Evolutionary conservation across 2,113 vertebrate genomes (phyloP), one percentile per base, ranked within the genome.

Genomic region (Spea bombifrons): DNA sequence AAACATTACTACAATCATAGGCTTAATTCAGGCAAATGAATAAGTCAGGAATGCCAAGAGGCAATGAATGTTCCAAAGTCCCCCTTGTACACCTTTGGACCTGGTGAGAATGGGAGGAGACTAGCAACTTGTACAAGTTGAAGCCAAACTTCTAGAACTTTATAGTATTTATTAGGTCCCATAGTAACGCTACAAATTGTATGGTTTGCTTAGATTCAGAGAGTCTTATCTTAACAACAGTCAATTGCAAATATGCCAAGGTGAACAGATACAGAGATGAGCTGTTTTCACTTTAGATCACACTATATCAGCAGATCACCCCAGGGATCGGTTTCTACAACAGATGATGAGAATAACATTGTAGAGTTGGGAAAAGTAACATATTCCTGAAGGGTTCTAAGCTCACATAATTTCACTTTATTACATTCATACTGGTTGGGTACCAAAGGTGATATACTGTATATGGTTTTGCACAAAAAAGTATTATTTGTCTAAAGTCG

Each of bases 11-110:
- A 82, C 84, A 53, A 57, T 65, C 68, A 76, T 4, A 6, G 75
- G 71, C 47, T 30, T 30, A 30, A 30, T 30, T 65, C 83, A 84
- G 81, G 7, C 0, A 81, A 78, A 5, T 9, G 52, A 75, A 8
- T 75, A 75, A 72, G 12, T 77, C 75, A 85, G 81, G 50, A 59
- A 7, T 12, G 12, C 9, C 9, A 57, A 8, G 4, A 57, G 12
- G 55, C 9, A 57, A 10, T 59, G 82, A 81, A 17, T 47, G 16
- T 78, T 75, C 84, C 73, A 83, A 83, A 17, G 80, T 82, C 55
- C 76, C 55, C 65, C 17, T 43, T 71, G 46, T 75, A 76, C 74
- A 85, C 82, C 84, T 87, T 86, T 86, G 83, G 82, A 82, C 82
- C 7, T 70, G 55, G 7, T 71, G 80, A 0, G 45, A 82, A 7